Conservation (phyloP, 1,140 invertebrate species). For the Chlorops oryzae region DNA sequence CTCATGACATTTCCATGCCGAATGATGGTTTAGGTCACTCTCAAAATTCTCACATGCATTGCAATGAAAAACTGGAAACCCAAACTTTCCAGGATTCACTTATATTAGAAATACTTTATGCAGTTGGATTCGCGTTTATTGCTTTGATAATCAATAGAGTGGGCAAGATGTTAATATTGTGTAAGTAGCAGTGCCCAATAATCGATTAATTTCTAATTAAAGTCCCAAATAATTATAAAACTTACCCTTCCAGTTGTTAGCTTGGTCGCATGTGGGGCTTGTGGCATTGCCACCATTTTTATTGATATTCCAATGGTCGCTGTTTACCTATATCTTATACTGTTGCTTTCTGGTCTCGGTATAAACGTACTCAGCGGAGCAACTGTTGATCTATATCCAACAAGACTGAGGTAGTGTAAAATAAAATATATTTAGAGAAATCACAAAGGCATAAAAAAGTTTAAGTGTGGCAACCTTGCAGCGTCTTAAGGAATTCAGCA, state of each 20-base stretch:
- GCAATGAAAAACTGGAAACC: slow-evolving; percentile 18
- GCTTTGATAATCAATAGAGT: slow-evolving; percentile 16
- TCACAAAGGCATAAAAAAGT: too few species aligned
- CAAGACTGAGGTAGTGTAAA: slow-evolving; percentile 30
- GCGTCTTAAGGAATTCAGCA: not conserved
- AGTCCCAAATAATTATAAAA: too few species aligned
- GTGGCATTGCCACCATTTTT: slow-evolving; percentile 15
- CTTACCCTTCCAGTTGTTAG: too few species aligned
- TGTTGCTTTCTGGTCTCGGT: slow-evolving; percentile 26
- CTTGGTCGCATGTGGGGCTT: slow-evolving; percentile 10
- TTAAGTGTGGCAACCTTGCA: not conserved
- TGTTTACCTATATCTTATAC: slow-evolving; percentile 18
- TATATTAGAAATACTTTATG: slow-evolving; percentile 19
- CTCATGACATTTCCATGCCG: too few species aligned
- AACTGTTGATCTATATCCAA: slow-evolving; percentile 38
- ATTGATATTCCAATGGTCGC: slow-evolving; percentile 17
- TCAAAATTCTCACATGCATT: too few species aligned
- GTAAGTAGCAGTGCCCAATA: slow-evolving; percentile 15
- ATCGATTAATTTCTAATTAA: too few species aligned
- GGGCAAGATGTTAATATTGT: slow-evolving; percentile 19
- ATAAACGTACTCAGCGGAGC: slow-evolving; percentile 30
- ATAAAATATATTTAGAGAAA: too few species aligned
- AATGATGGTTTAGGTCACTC: too few species aligned
- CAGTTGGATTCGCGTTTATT: slow-evolving; percentile 17
- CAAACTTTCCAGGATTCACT: slow-evolving; percentile 18